phyloP scores from a whole-genome alignment of 2,113 vertebrate genomes.

The Pampusana beccarii region DNA sequence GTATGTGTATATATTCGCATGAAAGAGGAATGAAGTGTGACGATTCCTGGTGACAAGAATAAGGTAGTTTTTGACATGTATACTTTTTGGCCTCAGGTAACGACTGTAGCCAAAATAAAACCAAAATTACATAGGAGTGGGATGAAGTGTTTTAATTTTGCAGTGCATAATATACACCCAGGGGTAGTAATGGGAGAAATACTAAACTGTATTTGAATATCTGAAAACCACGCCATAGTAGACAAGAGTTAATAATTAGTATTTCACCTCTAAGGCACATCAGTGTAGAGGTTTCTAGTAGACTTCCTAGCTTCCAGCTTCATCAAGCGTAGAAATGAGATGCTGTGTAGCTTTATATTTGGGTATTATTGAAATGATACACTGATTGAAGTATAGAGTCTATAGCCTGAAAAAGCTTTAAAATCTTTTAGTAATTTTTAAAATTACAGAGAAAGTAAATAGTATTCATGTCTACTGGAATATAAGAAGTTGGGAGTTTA shows the following conservation, averaged over 20 bases:
- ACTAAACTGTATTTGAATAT: background rate
- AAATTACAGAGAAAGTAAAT: background rate
- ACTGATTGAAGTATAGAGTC: background rate
- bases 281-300: background rate
- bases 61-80: background rate
- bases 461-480: background rate
- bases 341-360: background rate
- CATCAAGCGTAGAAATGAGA: background rate
- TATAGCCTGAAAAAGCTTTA: constrained; percentile 4
- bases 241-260: background rate
- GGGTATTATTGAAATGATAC: background rate
- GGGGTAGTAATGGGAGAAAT: background rate
- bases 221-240: background rate
- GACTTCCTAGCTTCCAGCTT: background rate
- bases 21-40: background rate
- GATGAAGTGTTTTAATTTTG: background rate
- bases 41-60: background rate
- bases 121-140: background rate
- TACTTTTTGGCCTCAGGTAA: background rate
- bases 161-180: background rate
- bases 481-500: background rate
- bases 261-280: background rate
- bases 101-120: background rate
- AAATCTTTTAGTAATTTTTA: background rate
- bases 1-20: background rate